Conservation (phyloP, 2,888 invertebrate species). For the Polylopha cassiicola region DNA sequence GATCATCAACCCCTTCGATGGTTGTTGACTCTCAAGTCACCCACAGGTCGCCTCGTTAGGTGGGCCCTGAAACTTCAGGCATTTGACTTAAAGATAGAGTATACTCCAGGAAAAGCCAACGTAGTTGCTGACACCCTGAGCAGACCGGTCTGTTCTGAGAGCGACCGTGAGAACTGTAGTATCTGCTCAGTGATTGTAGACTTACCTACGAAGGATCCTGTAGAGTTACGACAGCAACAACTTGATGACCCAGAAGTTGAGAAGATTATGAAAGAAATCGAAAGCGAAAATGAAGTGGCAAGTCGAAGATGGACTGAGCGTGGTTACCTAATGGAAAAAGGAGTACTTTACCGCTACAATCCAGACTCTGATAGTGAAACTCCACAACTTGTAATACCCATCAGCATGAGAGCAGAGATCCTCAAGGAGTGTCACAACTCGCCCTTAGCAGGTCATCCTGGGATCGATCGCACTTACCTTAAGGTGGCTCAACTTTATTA, state of each 20-base stretch:
- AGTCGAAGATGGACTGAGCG: constrained; percentile 1
- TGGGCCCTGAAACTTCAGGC: constrained; percentile 4
- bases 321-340: constrained; percentile 1
- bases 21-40: constrained; percentile 2
- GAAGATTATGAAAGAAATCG: constrained; percentile 11
- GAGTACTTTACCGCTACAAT: constrained; percentile 2
- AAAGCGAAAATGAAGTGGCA: neutral
- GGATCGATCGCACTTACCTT: constrained; percentile 12
- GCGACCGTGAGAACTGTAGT: neutral
- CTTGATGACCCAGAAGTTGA: constrained; percentile 9
- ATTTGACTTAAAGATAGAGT: constrained; percentile 1
- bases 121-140: constrained; percentile 44
- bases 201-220: neutral
- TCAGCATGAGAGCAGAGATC: neutral
- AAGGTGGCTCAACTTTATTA: constrained; percentile 20
- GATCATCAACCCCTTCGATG: constrained; percentile 43
- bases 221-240: constrained; percentile 3
- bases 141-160: constrained; percentile 24
- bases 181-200: constrained; percentile 5
- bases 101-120: constrained; percentile 32
- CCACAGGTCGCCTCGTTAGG: neutral
- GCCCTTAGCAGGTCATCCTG: constrained; percentile 13
- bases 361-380: constrained; percentile 7
- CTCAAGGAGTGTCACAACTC: constrained; percentile 1
- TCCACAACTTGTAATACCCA: constrained; percentile 7